Conservation (phyloP, 2,797 vertebrate species). For the Hypotaenidia okinawae region DNA sequence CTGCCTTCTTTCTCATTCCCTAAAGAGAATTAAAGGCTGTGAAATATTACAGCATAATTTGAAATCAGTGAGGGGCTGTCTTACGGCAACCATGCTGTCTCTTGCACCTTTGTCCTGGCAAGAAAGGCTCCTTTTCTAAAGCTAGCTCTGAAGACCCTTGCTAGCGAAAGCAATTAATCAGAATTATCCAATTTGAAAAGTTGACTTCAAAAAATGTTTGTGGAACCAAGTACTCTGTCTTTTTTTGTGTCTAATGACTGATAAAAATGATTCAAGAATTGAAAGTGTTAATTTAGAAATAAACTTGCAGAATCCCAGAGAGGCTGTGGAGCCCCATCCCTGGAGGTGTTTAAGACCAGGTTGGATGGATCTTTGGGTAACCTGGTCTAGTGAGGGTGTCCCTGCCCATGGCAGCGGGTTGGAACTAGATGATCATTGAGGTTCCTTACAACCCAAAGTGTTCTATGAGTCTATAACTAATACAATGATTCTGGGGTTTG, state of each 20-base stretch:
- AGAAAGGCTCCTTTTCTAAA: background rate
- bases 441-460: too few species aligned
- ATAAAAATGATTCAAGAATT: background rate
- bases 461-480: background rate
- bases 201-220: too few species aligned
- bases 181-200: background rate
- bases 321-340: too few species aligned
- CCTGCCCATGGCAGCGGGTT: too few species aligned
- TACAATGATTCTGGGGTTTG: rapidly evolving
- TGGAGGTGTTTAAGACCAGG: too few species aligned
- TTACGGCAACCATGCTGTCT: background rate
- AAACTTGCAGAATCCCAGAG: background rate
- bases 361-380: too few species aligned
- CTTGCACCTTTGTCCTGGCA: background rate
- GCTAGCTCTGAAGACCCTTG: background rate
- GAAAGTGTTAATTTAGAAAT: background rate
- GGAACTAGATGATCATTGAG: too few species aligned
- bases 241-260: background rate
- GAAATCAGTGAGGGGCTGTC: background rate
- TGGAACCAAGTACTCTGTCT: background rate
- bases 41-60: background rate
- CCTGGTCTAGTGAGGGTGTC: too few species aligned
- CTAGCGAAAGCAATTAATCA: background rate
- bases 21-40: background rate
- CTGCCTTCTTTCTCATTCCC: background rate